Evolutionary conservation across 2,797 vertebrate genomes (phyloP).

Genomic region (Lithobates sylvaticus): DNA sequence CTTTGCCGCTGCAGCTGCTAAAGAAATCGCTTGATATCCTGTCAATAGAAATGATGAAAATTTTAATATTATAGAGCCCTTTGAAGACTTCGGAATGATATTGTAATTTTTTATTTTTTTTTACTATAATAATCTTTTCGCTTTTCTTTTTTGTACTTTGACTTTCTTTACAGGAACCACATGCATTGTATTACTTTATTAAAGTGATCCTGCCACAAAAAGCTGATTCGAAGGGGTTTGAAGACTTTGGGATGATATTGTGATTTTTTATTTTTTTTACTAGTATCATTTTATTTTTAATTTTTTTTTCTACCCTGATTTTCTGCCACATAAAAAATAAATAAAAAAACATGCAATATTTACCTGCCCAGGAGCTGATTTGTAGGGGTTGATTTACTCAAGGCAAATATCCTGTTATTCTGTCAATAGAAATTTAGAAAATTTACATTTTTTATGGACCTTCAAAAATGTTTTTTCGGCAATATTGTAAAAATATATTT

Average conservation of each 20-base stretch:
- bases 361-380: too few species aligned
- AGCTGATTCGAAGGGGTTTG: too few species aligned
- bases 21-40: constrained; percentile 13
- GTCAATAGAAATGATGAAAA: constrained; percentile 4
- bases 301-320: too few species aligned
- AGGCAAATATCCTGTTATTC: neutral
- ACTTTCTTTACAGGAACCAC: neutral
- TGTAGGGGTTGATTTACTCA: too few species aligned
- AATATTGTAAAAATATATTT: too few species aligned
- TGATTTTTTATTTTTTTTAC: too few species aligned
- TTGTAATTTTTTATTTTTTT: neutral
- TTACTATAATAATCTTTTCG: too few species aligned
- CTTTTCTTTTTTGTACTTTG: neutral
- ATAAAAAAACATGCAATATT: too few species aligned
- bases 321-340: too few species aligned
- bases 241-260: too few species aligned
- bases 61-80: neutral
- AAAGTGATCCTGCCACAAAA: too few species aligned
- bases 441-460: neutral
- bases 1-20: constrained; percentile 38
- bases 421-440: neutral
- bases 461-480: neutral
- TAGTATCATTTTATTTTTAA: too few species aligned
- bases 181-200: neutral
- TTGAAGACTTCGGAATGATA: neutral